Evolutionary conservation across 1,140 invertebrate species (phyloP), one percentile per base, ranked within the genome.

Genomic region (Conopomorpha cramerella): DNA sequence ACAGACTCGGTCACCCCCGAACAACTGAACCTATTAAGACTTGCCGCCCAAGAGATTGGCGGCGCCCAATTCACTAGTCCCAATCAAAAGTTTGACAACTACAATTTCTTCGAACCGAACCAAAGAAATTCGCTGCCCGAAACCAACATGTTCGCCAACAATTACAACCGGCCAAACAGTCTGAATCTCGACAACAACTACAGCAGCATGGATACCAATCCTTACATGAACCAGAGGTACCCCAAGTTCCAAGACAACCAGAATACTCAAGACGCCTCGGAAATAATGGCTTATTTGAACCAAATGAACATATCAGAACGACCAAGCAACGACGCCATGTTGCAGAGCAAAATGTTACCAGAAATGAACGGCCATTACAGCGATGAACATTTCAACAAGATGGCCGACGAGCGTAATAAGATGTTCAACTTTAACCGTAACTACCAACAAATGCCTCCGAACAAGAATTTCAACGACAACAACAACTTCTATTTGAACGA

Each of bases 11-110:
- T 74, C 1, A 62, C 62, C 0, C 66, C 67, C 0, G 71, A 70
- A 49, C 70, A 79, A 30, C 41, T 79, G 0, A 77, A 77, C 31
- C 42, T 79, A 11, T 49, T 79, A 15, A 57, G 70, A 41, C 40
- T 79, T 8, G 76, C 76, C 1, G 66, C 76, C 12, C 72, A 77
- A 47, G 70, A 79, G 41, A 70, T 77, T 8, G 58, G 73, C 1
- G 64, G 70, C 8, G 70, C 70, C 3, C 70, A 74, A 36, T 74
- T 74, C 41, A 39, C 56, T n/a, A 67, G 40, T 35, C 62, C 62
- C 4, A 64, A 49, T 18, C 53, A 62, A 50, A 61, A 42, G 16
- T 56, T 66, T 30, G 63, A 71, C 13, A 70, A 68, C 36, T 74
- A 65, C 40, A 71, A 67, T 40, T 74, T 60, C 52, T 74, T 62